A percentile compares a stretch with the other conserved stretches of the same genome.
phyloP scores from a whole-genome alignment of 1,140 invertebrate genomes.

The Laodelphax striatellus region DNA sequence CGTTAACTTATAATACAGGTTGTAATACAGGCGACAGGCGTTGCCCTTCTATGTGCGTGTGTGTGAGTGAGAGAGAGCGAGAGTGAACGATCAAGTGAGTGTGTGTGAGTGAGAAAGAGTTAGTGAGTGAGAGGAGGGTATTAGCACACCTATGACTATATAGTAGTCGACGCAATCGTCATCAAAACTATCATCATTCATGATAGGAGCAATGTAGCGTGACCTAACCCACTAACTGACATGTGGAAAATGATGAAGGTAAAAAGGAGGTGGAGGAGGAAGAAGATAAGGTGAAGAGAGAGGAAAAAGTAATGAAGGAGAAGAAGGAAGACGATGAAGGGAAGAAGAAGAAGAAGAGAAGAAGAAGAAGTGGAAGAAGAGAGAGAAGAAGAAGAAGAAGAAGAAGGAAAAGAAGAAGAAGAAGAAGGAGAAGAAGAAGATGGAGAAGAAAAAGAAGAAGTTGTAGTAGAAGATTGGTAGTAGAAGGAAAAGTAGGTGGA shows the following conservation, averaged over 20 bases:
- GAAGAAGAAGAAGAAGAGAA: neutral
- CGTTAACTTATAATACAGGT: too few species aligned
- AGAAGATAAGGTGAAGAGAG: neutral
- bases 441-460: neutral
- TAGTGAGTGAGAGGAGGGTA: neutral
- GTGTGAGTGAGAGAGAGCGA: slow-evolving; percentile 4
- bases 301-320: neutral
- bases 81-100: neutral
- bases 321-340: neutral
- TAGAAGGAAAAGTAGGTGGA: neutral
- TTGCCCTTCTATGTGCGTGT: slow-evolving; percentile 18
- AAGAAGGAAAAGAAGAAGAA: neutral
- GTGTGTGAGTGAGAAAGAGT: neutral
- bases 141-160: neutral
- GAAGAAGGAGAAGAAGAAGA: neutral
- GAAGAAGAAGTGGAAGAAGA: neutral
- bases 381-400: neutral
- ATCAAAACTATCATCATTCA: too few species aligned
- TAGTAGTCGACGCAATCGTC: too few species aligned
- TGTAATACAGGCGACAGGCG: too few species aligned
- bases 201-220: too few species aligned
- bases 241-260: neutral
- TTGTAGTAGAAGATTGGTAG: neutral
- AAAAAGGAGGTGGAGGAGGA: neutral
- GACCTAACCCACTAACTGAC: too few species aligned